phyloP scores from a whole-genome alignment of 2,113 vertebrate genomes.

The Barnardius zonarius region DNA sequence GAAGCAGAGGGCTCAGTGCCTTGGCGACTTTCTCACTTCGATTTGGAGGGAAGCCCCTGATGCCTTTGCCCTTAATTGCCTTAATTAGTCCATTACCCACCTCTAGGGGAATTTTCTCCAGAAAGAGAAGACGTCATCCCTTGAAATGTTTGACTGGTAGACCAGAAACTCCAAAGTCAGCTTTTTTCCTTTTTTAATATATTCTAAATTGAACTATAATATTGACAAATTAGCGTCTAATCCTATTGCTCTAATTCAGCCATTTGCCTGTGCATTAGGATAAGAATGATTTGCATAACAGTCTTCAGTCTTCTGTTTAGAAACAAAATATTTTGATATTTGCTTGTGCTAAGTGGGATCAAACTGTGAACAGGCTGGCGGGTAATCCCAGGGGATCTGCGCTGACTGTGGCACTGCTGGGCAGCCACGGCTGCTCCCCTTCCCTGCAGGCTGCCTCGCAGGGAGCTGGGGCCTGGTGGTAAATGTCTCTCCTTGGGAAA shows the following conservation, averaged over 20 bases:
- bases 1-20: neutral
- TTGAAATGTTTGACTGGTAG: slow-evolving; percentile 49
- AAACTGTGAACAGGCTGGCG: neutral
- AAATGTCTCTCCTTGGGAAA: neutral
- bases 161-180: slow-evolving; percentile 45
- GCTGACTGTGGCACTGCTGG: neutral
- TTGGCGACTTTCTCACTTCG: neutral
- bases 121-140: slow-evolving; percentile 21
- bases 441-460: neutral
- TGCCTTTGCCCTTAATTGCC: slow-evolving; percentile 43
- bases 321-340: slow-evolving; percentile 40
- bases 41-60: slow-evolving; percentile 6
- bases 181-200: slow-evolving; percentile 8
- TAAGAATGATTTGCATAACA: slow-evolving; percentile 52
- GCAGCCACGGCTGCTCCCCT: neutral
- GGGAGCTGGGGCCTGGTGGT: neutral
- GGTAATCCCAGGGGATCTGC: neutral
- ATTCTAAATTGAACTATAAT: neutral
- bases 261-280: slow-evolving; percentile 60
- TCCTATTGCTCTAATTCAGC: slow-evolving; percentile 63
- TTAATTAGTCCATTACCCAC: slow-evolving; percentile 48
- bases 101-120: slow-evolving; percentile 1
- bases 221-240: slow-evolving; percentile 51
- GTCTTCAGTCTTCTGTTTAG: slow-evolving; percentile 39
- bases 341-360: slow-evolving; percentile 22